These are phyloP conservation scores for Sussaba pulchella DNA, from an alignment of 2,888 invertebrate species.

Conservation along the genomic window DNA sequence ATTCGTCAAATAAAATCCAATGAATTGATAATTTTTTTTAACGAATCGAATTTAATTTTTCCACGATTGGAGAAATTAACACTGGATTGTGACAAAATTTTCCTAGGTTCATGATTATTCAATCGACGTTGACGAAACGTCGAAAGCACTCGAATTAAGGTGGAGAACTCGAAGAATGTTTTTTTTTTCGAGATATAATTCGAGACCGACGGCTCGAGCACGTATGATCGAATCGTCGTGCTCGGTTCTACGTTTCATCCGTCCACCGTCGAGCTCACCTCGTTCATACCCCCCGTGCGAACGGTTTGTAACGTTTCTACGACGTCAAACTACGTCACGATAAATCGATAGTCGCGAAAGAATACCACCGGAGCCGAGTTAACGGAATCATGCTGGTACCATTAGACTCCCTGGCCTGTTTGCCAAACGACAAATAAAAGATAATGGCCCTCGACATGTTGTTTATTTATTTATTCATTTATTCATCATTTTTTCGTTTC, in stretches of 20 bases:
- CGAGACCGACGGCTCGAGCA: too few relatives aligned
- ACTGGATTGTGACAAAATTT: too few relatives aligned
- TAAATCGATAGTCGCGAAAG: slow-evolving; percentile 50
- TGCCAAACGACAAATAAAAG: neutral
- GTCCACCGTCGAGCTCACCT: neutral
- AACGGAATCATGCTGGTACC: slow-evolving; percentile 41
- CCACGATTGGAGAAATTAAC: too few relatives aligned
- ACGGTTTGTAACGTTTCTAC: slow-evolving; percentile 22
- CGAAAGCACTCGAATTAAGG: slow-evolving; percentile 2
- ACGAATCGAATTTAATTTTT: neutral
- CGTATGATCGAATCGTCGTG: slow-evolving; percentile 15
- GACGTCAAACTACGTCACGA: slow-evolving; percentile 44
- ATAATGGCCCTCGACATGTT: neutral
- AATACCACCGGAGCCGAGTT: slow-evolving; percentile 21
- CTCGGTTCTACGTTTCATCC: neutral
- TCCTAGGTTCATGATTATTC: neutral
- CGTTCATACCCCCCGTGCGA: neutral
- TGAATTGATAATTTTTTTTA: neutral
- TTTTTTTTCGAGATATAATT: slow-evolving; percentile 15
- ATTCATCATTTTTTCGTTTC: too few relatives aligned
- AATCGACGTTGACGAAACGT: neutral
- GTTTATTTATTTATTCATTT: neutral
- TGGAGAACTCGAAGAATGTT: neutral
- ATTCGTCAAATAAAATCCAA: neutral
- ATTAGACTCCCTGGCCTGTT: slow-evolving; percentile 29